Base-by-base conservation (phyloP, 2,888 invertebrate genomes). In the Eledone cirrhosa region DNA sequence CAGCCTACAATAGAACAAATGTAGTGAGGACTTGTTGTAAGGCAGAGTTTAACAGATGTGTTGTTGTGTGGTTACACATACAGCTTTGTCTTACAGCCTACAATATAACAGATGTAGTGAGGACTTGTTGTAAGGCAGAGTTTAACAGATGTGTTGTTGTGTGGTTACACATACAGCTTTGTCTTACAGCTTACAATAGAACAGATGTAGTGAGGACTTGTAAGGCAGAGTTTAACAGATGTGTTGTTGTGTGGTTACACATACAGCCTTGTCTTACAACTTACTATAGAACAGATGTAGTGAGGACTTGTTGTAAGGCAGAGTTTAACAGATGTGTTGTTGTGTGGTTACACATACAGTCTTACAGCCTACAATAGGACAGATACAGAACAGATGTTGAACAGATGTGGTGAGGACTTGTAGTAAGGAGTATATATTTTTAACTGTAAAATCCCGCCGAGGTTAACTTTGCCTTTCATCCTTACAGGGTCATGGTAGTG, bases 71-170 rank as follows among this genome's bases (percentile, higher is more conserved):
- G 80, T 88, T 87, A 48, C 82, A 79, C 87, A 87, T 88, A 81
- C 87, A 87, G 0, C 83, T 83, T 19, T 82, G 24, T 33, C 88
- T 78, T 24, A 83, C 82, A 5, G 81, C 82, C 88, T 87, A 80
- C 8, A 78, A 48, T 24, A 48, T 24, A n/a, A n/a, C 29, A 80
- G 29, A 19, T 69, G 29, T 14, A 48, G 19, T 7, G n/a, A 47
- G 27, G n/a, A 98, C 96, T 90, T 94, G 94, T 80, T 97, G 93
- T 79, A 99, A 92, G 22, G 96, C 96, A 91, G 95, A 96, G 92
- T 99, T 98, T 11, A 99, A 92, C 27, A 97, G 94, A 91, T 99
- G 99, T 0, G 99, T 99, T 47, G 97, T 98, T 96, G 91, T 99
- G 98, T 99, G 99, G 80, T 88, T 87, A 48, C 82, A 79, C 87